phyloP scores from a whole-genome alignment of 2,888 invertebrate species.

The Parnassius smintheus region DNA sequence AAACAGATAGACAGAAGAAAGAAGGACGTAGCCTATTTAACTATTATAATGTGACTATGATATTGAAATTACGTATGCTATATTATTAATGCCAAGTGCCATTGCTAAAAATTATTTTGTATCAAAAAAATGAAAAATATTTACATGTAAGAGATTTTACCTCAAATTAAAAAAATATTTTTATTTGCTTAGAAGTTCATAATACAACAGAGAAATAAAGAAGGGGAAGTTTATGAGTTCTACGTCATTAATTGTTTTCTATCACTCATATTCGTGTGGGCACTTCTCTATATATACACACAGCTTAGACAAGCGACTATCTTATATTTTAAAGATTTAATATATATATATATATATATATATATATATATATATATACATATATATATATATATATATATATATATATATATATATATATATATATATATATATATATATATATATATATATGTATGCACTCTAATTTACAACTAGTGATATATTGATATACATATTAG shows the following conservation, averaged over 20 bases:
- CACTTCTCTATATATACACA: background rate
- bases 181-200: background rate
- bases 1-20: too few relatives aligned
- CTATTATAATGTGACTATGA: too few relatives aligned
- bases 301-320: background rate
- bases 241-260: background rate
- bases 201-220: background rate
- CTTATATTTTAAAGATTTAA: background rate
- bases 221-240: background rate
- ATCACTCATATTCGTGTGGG: slow-evolving; percentile 1
- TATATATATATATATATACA: background rate
- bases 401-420: background rate
- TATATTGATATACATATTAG: background rate
- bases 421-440: too few relatives aligned
- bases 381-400: background rate
- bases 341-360: background rate
- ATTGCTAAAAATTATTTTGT: too few relatives aligned
- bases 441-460: background rate
- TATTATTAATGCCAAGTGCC: too few relatives aligned
- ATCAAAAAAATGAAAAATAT: too few relatives aligned
- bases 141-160: too few relatives aligned
- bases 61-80: too few relatives aligned
- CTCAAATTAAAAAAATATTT: too few relatives aligned
- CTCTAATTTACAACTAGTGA: background rate
- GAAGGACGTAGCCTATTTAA: too few relatives aligned